Evolutionary conservation across 2,113 vertebrate genomes (phyloP).

Genomic region (Saimiri boliviensis): DNA sequence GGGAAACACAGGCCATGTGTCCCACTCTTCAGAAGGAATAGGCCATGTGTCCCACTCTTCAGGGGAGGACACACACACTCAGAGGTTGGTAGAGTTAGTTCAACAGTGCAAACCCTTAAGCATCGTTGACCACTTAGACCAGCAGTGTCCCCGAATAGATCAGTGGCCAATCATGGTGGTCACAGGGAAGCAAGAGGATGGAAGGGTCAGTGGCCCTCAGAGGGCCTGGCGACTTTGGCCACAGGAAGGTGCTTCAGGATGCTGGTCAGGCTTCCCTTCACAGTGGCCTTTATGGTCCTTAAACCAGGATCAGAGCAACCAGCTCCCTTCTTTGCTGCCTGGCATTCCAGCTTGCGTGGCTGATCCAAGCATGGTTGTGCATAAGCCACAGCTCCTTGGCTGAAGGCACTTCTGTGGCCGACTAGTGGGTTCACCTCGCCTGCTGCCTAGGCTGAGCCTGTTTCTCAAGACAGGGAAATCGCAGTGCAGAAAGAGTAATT

Average conservation of each 20-base stretch:
- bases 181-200: accelerated
- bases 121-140: not conserved
- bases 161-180: not conserved
- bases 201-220: not conserved
- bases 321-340: not conserved
- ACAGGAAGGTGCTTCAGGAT: not conserved
- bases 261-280: not conserved
- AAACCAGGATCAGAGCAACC: not conserved
- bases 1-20: not conserved
- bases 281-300: not conserved
- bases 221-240: not conserved
- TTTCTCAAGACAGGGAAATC: no score
- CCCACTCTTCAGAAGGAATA: not conserved
- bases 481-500: no score
- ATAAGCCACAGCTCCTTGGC: not conserved
- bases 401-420: not conserved
- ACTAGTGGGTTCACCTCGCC: no score
- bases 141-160: accelerated
- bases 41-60: not conserved
- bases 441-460: no score
- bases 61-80: not conserved
- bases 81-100: not conserved
- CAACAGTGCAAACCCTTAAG: not conserved
- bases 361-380: not conserved
- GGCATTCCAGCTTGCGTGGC: no score